phyloP scores from a whole-genome alignment of 2,888 invertebrate species.

The Morpho deidamia region DNA sequence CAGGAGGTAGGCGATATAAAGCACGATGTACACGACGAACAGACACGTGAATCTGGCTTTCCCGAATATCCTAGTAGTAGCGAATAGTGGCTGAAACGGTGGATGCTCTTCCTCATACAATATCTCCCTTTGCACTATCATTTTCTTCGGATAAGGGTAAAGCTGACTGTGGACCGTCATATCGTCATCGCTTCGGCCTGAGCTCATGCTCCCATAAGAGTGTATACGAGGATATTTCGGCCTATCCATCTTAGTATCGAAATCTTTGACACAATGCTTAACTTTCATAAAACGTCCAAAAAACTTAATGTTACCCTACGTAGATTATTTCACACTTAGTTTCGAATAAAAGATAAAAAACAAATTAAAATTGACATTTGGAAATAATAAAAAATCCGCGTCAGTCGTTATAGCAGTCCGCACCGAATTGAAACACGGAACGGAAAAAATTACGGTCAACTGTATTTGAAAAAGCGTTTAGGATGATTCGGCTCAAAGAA shows the following conservation, averaged over 20 bases:
- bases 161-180: slow-evolving; percentile 69
- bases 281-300: too few relatives aligned
- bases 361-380: not conserved
- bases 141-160: slow-evolving; percentile 63
- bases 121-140: slow-evolving; percentile 60
- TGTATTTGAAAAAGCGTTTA: slow-evolving; percentile 72
- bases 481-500: slow-evolving; percentile 69
- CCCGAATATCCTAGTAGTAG: slow-evolving; percentile 66
- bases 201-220: slow-evolving; percentile 68
- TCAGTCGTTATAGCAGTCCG: slow-evolving; percentile 20
- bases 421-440: slow-evolving; percentile 22
- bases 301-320: too few relatives aligned
- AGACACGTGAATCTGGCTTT: slow-evolving; percentile 74
- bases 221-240: slow-evolving; percentile 54
- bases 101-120: slow-evolving; percentile 67
- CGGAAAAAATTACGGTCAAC: slow-evolving; percentile 51
- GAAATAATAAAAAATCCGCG: not conserved
- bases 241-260: slow-evolving; percentile 42
- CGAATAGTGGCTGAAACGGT: slow-evolving; percentile 62
- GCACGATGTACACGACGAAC: slow-evolving; percentile 72
- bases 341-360: not conserved
- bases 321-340: too few relatives aligned
- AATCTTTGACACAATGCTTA: too few relatives aligned
- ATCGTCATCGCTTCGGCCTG: slow-evolving; percentile 61
- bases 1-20: slow-evolving; percentile 80